phyloP scores from a whole-genome alignment of 1,140 invertebrate genomes.

The Sycobia sp. region DNA sequence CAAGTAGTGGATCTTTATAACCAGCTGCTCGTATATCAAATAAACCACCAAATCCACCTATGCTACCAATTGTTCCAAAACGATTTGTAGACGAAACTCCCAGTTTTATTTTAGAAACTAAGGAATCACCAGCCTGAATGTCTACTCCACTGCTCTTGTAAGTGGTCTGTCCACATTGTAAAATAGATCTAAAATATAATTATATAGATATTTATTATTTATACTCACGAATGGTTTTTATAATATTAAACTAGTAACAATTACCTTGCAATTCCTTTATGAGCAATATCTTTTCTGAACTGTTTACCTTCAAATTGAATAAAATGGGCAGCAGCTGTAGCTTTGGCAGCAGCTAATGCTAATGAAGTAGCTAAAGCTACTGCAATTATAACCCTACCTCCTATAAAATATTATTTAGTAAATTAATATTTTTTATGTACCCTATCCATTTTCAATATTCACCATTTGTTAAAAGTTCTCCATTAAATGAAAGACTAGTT shows the following conservation, averaged over 20 bases:
- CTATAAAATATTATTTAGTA: slow-evolving; percentile 37
- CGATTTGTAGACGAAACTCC: slow-evolving; percentile 71
- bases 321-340: slow-evolving; percentile 69
- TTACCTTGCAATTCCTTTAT: slow-evolving; percentile 79
- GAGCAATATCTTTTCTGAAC: slow-evolving; percentile 88
- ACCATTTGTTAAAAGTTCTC: slow-evolving; percentile 82
- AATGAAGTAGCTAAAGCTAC: slow-evolving; percentile 73
- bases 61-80: slow-evolving; percentile 75
- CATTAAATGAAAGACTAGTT: slow-evolving; percentile 64
- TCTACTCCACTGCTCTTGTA: slow-evolving; percentile 94
- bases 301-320: slow-evolving; percentile 86
- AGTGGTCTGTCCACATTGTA: slow-evolving; percentile 69
- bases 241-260: slow-evolving; percentile 5
- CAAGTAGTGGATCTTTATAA: slow-evolving; percentile 82
- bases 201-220: neutral
- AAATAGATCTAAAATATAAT: slow-evolving; percentile 54
- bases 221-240: neutral
- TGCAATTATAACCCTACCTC: slow-evolving; percentile 85
- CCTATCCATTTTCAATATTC: slow-evolving; percentile 8
- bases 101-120: slow-evolving; percentile 85
- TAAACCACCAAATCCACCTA: slow-evolving; percentile 93
- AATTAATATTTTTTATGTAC: neutral
- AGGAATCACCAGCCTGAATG: slow-evolving; percentile 85
- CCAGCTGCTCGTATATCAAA: slow-evolving; percentile 78
- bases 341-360: slow-evolving; percentile 73